Evolutionary conservation across 2,888 invertebrate species (phyloP).

Genomic region (Caenorhabditis auriculariae): DNA sequence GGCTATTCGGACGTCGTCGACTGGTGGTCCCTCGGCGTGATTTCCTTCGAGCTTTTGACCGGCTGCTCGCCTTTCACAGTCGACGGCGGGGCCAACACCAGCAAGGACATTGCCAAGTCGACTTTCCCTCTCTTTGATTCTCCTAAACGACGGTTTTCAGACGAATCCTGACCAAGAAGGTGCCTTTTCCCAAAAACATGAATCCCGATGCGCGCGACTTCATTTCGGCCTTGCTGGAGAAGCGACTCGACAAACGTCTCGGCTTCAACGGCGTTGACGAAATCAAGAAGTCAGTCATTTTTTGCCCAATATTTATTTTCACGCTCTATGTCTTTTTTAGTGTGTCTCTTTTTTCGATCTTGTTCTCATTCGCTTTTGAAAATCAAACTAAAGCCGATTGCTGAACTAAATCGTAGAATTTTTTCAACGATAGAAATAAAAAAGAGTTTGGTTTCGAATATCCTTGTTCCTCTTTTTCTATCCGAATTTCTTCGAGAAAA

Average conservation of each 20-base stretch:
- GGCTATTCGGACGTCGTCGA: conserved; percentile 75
- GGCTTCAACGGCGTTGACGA: conserved; percentile 86
- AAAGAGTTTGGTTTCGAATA: too few relatives aligned
- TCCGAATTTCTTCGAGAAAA: too few relatives aligned
- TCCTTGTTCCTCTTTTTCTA: too few relatives aligned
- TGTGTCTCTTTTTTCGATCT: too few relatives aligned
- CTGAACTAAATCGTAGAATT: too few relatives aligned
- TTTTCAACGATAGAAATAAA: too few relatives aligned
- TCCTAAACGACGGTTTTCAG: conserved; percentile 64
- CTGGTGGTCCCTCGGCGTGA: conserved; percentile 94
- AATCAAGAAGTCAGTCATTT: conserved; percentile 71
- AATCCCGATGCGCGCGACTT: conserved; percentile 76
- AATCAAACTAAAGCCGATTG: too few relatives aligned
- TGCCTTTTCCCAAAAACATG: conserved; percentile 83
- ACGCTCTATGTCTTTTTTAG: too few relatives aligned
- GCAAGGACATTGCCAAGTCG: conserved; percentile 85
- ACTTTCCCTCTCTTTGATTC: conserved; percentile 13
- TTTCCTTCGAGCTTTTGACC: conserved; percentile 91
- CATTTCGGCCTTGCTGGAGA: conserved; percentile 80
- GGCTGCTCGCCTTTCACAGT: conserved; percentile 97
- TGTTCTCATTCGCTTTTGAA: too few relatives aligned
- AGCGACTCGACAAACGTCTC: conserved; percentile 83
- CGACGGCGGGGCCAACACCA: conserved; percentile 88
- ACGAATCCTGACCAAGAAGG: conserved; percentile 83
- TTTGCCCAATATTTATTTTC: too few relatives aligned